Evolutionary conservation across 1,140 invertebrate genomes (phyloP).

Genomic region (Tetraneura akinire): DNA sequence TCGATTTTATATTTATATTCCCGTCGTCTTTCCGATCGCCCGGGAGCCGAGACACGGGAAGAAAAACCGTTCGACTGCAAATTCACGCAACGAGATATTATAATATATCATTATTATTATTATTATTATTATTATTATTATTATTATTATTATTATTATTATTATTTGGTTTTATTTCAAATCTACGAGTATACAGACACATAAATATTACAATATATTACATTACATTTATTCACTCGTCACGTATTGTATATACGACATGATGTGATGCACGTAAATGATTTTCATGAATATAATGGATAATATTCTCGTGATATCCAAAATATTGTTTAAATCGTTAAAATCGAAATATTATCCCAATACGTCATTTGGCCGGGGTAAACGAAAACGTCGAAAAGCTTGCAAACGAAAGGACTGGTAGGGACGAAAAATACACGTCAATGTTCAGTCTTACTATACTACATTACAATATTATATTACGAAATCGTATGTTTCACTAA

Average conservation of each 20-base stretch:
- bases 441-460: not conserved
- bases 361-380: not conserved
- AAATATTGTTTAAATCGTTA: slow-evolving; percentile 17
- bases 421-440: slow-evolving; percentile 2
- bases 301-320: not conserved
- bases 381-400: not conserved
- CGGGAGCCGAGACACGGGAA: accelerated
- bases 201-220: not conserved
- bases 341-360: slow-evolving; percentile 7
- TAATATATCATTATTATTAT: too few species aligned
- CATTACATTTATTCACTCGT: not conserved
- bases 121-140: too few species aligned
- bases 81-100: not conserved
- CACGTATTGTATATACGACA: not conserved
- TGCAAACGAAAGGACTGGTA: not conserved
- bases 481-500: not conserved
- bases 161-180: too few species aligned
- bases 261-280: too few species aligned
- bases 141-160: too few species aligned
- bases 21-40: not conserved
- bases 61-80: not conserved
- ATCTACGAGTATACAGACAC: not conserved
- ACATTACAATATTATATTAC: too few species aligned
- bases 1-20: not conserved
- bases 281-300: too few species aligned